Percentiles rank a stretch among this genome's conserved stretches.
These are phyloP conservation scores for Catharus ustulatus DNA, from an alignment of 2,797 vertebrate genomes.

Conservation along the genomic window DNA sequence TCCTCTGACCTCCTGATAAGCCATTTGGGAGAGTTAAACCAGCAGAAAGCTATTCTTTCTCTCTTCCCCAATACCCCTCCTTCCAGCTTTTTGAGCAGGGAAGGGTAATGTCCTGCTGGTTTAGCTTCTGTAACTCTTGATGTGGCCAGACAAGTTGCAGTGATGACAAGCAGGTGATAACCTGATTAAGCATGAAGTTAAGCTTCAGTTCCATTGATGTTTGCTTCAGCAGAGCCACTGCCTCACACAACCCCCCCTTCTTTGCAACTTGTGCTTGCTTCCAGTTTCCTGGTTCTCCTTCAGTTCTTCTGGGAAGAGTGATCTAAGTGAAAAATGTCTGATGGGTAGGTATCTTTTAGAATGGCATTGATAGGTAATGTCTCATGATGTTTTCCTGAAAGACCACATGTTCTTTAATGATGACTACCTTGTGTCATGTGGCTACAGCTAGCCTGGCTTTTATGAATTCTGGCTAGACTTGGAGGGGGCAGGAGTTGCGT, in stretches of 20 bases:
- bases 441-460: not conserved
- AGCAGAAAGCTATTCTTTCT: not conserved
- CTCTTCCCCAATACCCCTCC: not conserved
- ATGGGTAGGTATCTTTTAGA: not conserved
- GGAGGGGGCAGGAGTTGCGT: not conserved
- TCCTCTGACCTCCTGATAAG: conserved; percentile 8
- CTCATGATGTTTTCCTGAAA: not conserved
- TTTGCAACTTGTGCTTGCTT: not conserved
- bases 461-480: not conserved
- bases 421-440: not conserved
- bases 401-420: not conserved
- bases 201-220: not conserved
- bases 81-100: not conserved
- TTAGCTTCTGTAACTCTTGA: not conserved
- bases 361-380: not conserved
- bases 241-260: not conserved
- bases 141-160: not conserved
- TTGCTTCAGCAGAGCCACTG: not conserved
- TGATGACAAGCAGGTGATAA: conserved; percentile 12
- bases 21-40: not conserved
- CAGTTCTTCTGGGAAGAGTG: not conserved
- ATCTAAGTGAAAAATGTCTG: not conserved
- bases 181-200: not conserved
- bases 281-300: not conserved
- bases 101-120: not conserved